A percentile compares a stretch with the other conserved stretches of the same genome.
phyloP scores from a whole-genome alignment of 2,888 invertebrate species.

The Parnassius apollo region DNA sequence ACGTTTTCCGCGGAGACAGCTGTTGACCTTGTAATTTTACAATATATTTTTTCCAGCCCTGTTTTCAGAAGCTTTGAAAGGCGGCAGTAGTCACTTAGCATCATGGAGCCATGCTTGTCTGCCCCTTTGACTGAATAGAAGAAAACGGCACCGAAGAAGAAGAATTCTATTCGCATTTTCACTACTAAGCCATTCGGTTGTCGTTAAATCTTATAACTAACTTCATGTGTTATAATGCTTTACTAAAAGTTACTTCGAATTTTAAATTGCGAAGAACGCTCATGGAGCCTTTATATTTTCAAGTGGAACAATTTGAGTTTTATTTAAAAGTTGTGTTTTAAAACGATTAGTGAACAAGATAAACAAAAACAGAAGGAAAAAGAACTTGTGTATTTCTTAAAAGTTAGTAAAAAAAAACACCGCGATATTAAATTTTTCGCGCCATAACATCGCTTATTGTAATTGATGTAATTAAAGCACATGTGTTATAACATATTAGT shows the following conservation, averaged over 20 bases:
- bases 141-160: too few relatives aligned
- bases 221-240: neutral
- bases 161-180: too few relatives aligned
- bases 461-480: conserved; percentile 49
- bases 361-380: conserved; percentile 18
- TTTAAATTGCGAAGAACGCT: conserved; percentile 3
- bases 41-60: too few relatives aligned
- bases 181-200: too few relatives aligned
- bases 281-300: conserved; percentile 13
- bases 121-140: too few relatives aligned
- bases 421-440: conserved; percentile 32
- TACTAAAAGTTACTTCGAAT: conserved; percentile 7
- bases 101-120: too few relatives aligned
- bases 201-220: too few relatives aligned
- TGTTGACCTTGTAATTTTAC: too few relatives aligned
- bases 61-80: too few relatives aligned
- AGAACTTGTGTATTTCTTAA: conserved; percentile 15
- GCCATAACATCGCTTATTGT: conserved; percentile 48
- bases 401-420: conserved; percentile 8
- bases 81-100: too few relatives aligned
- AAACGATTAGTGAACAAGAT: conserved; percentile 25
- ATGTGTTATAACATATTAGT: conserved; percentile 24
- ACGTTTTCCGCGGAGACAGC: too few relatives aligned
- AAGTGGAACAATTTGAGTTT: conserved; percentile 21
- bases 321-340: conserved; percentile 16